phyloP scores from a whole-genome alignment of 2,797 vertebrate species.

The Alectoris magna region DNA sequence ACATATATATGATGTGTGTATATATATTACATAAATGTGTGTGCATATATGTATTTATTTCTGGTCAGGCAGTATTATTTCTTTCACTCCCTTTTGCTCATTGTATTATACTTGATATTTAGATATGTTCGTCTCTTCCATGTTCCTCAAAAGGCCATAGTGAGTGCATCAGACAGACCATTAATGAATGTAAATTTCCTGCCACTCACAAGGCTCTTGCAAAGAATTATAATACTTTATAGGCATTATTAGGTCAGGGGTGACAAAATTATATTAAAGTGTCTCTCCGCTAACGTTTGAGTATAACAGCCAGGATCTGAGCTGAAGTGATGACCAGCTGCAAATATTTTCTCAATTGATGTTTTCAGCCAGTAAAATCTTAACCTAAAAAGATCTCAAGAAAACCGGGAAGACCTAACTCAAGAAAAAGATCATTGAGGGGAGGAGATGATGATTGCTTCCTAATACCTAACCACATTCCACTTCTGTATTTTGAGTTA shows the following conservation, averaged over 20 bases:
- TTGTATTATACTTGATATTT: not conserved
- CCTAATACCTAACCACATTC: not conserved
- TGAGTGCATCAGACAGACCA: not conserved
- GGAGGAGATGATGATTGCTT: not conserved
- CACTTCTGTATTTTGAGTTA: not conserved
- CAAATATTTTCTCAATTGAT: not conserved
- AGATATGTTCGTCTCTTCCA: not conserved
- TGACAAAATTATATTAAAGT: constrained; percentile 20
- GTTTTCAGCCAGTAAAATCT: not conserved
- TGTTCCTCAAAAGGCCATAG: not conserved
- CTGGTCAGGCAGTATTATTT: not conserved
- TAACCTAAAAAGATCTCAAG: not conserved
- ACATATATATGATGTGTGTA: not conserved
- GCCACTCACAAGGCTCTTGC: not conserved
- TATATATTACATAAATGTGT: not conserved
- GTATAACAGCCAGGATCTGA: not conserved
- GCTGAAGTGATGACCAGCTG: constrained; percentile 4
- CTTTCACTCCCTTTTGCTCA: not conserved
- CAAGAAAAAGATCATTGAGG: not conserved
- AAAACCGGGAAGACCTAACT: not conserved
- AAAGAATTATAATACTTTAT: constrained; percentile 5
- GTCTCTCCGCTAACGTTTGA: not conserved
- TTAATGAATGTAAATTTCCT: constrained; percentile 26
- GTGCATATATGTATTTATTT: not conserved
- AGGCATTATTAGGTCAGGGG: constrained; percentile 12